Percentiles rank a stretch among this genome's conserved stretches.
Evolutionary conservation across 2,888 invertebrate species (phyloP).

Genomic region (Dichetophora obliterata): DNA sequence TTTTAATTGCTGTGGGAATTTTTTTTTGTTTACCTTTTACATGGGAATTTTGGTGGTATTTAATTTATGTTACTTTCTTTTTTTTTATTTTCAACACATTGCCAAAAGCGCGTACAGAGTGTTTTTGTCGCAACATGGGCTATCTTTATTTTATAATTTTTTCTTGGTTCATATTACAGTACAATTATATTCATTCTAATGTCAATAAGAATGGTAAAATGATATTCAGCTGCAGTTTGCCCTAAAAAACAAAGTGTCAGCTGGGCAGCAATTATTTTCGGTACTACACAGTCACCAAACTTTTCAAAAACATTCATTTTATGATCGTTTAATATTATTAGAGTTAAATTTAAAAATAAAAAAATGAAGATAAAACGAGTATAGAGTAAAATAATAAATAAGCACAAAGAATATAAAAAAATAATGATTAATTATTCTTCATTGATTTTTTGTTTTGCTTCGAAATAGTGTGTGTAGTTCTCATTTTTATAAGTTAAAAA

Average conservation of each 20-base stretch:
- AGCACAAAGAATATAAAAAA: neutral
- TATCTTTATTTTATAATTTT: conserved; percentile 5
- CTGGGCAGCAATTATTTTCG: neutral
- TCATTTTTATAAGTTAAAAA: conserved; percentile 27
- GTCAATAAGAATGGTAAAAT: neutral
- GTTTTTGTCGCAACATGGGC: neutral
- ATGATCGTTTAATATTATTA: too few relatives aligned
- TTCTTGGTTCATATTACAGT: conserved; percentile 12
- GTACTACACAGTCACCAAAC: too few relatives aligned
- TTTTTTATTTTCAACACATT: neutral
- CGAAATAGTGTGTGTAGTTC: neutral
- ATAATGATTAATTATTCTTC: too few relatives aligned
- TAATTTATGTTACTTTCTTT: too few relatives aligned
- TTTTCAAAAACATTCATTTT: too few relatives aligned
- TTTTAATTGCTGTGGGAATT: too few relatives aligned
- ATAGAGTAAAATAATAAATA: neutral
- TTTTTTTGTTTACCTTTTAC: too few relatives aligned
- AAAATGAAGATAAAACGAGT: too few relatives aligned
- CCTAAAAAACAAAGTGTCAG: neutral
- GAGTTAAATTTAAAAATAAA: too few relatives aligned
- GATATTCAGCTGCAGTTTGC: conserved; percentile 1
- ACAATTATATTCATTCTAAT: conserved; percentile 2
- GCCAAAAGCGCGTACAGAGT: neutral
- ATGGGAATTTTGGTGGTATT: too few relatives aligned
- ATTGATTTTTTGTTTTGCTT: neutral